A percentile compares a stretch with the other conserved stretches of the same genome.
These are phyloP conservation scores for Acromyrmex charruanus DNA, from an alignment of 1,140 invertebrate species.

Conservation along the genomic window DNA sequence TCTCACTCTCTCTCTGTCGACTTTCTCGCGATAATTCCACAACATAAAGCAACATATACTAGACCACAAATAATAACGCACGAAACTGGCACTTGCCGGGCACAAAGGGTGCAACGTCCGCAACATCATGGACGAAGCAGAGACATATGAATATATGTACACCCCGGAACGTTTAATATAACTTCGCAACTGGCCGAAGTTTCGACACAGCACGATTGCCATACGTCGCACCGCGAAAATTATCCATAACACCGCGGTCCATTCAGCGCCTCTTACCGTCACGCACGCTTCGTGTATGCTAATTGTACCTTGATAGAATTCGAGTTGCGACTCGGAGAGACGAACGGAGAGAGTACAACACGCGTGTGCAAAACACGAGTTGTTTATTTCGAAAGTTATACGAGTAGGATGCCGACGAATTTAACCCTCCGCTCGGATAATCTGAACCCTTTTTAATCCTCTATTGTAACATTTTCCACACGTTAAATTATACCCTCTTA, in stretches of 20 bases:
- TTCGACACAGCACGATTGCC: constrained; percentile 28
- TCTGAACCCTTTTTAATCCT: constrained; percentile 7
- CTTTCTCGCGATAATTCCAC: constrained; percentile 9
- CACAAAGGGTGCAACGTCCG: constrained; percentile 25
- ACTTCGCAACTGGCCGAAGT: constrained; percentile 28
- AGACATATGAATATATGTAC: constrained; percentile 10
- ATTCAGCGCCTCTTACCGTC: constrained; percentile 27
- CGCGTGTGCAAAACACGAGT: constrained; percentile 15
- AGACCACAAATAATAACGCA: constrained; percentile 23
- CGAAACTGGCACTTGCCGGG: constrained; percentile 24
- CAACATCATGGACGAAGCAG: not conserved
- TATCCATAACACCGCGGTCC: constrained; percentile 42
- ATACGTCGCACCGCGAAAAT: constrained; percentile 42
- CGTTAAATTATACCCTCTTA: not conserved
- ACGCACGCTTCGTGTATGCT: constrained; percentile 36
- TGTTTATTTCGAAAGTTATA: constrained; percentile 47
- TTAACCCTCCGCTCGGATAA: constrained; percentile 6
- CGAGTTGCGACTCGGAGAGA: not conserved
- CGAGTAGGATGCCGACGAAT: constrained; percentile 15
- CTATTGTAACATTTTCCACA: constrained; percentile 4
- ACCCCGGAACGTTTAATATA: constrained; percentile 30
- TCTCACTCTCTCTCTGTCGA: not conserved
- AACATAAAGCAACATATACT: constrained; percentile 2
- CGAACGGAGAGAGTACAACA: not conserved
- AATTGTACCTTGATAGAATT: constrained; percentile 43